phyloP scores from a whole-genome alignment of 1,140 invertebrate genomes.

The Ostrea edulis region DNA sequence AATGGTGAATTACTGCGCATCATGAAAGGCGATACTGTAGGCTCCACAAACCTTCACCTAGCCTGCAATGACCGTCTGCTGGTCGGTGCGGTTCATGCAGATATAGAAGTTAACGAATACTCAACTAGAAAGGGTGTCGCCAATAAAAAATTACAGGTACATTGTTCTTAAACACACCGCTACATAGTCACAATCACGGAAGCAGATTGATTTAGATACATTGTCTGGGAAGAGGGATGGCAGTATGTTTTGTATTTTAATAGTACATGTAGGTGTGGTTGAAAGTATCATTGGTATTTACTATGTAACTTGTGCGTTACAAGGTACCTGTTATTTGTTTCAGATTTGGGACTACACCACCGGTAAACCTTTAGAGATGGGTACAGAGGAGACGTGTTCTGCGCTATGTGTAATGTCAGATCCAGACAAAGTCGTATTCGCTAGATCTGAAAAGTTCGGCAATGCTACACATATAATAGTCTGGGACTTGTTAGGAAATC shows the following conservation, averaged over 20 bases:
- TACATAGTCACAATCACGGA: too few species aligned
- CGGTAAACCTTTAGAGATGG: constrained; percentile 77
- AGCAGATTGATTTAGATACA: too few species aligned
- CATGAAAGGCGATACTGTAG: constrained; percentile 77
- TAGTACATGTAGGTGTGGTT: too few species aligned
- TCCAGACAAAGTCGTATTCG: constrained; percentile 75
- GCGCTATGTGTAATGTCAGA: constrained; percentile 77
- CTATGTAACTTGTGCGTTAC: too few species aligned
- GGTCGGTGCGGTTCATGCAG: constrained; percentile 78
- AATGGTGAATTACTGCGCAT: constrained; percentile 78
- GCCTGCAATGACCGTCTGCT: constrained; percentile 76
- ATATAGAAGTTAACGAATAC: constrained; percentile 75
- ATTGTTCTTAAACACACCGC: background rate
- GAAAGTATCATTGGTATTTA: too few species aligned
- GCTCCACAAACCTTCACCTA: constrained; percentile 77
- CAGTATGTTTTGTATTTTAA: too few species aligned
- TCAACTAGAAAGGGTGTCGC: constrained; percentile 74
- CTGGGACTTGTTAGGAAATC: constrained; percentile 78
- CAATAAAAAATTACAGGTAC: constrained; percentile 77
- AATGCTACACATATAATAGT: constrained; percentile 76
- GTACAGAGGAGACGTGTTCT: constrained; percentile 75
- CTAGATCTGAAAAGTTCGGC: constrained; percentile 77
- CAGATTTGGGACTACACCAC: constrained; percentile 79
- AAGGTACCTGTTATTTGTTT: constrained; percentile 17
- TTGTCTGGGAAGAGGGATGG: too few species aligned